Evolutionary conservation across 2,113 vertebrate species (phyloP).

Genomic region (Chaetodon auriga): DNA sequence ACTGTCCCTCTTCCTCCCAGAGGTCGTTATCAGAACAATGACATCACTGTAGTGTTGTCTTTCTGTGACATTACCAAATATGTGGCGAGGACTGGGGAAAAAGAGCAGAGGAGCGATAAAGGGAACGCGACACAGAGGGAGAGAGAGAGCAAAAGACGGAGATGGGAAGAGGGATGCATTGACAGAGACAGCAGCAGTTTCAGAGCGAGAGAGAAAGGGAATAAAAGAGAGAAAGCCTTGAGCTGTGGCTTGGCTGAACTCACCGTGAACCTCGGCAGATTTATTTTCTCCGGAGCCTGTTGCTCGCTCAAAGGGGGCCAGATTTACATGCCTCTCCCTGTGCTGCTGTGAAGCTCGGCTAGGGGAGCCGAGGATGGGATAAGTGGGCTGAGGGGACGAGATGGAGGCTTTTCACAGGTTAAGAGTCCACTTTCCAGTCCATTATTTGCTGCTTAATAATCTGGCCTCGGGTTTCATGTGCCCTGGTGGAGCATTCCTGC

Average conservation of each 20-base stretch:
- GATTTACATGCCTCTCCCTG: conserved; percentile 78
- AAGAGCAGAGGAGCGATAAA: conserved; percentile 16
- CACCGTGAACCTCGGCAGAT: conserved; percentile 83
- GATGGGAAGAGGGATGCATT: conserved; percentile 47
- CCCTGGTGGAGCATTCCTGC: conserved; percentile 35
- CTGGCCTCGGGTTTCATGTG: conserved; percentile 20
- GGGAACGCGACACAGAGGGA: conserved; percentile 1
- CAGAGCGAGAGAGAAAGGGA: conserved; percentile 23
- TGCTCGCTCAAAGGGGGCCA: conserved; percentile 79
- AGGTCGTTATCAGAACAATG: conserved; percentile 61
- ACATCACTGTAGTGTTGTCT: conserved; percentile 62
- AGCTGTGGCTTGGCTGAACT: conserved; percentile 86
- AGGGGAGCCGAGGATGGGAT: conserved; percentile 64
- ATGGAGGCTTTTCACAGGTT: conserved; percentile 39
- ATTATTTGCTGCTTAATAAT: conserved; percentile 49
- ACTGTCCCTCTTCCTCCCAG: conserved; percentile 56
- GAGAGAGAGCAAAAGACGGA: not conserved
- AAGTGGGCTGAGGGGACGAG: conserved; percentile 42
- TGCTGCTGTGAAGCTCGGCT: conserved; percentile 61
- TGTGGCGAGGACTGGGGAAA: conserved; percentile 13
- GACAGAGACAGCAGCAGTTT: conserved; percentile 39
- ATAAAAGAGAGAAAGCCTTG: conserved; percentile 52
- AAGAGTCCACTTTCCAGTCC: conserved; percentile 8
- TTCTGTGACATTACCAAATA: conserved; percentile 48
- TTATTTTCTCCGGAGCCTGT: conserved; percentile 84